A percentile compares a stretch with the other conserved stretches of the same genome.
phyloP scores from a whole-genome alignment of 2,797 vertebrate species.

The Poeciliopsis gracilis region DNA sequence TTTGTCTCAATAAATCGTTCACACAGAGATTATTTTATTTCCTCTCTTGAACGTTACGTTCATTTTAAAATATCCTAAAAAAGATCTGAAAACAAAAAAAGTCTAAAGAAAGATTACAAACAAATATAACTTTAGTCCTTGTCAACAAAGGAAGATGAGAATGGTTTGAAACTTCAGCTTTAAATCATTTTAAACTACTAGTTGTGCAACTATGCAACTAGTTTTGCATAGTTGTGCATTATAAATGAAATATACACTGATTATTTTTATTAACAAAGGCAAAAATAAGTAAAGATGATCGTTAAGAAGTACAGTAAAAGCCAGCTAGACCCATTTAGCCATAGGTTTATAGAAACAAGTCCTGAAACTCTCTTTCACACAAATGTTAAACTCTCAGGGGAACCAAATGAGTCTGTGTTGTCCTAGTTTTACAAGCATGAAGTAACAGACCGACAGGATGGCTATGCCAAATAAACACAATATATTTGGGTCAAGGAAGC shows the following conservation, averaged over 20 bases:
- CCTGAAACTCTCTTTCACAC: neutral
- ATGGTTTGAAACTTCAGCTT: neutral
- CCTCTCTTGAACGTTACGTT: neutral
- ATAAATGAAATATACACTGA: no score
- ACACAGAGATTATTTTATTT: neutral
- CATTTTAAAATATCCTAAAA: neutral
- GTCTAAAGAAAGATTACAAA: neutral
- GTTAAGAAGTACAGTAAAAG: no score
- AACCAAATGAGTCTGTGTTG: conserved; percentile 12
- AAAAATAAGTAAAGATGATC: no score
- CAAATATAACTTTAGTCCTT: neutral
- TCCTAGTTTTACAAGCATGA: conserved; percentile 5
- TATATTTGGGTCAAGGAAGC: conserved; percentile 3
- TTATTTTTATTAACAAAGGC: no score
- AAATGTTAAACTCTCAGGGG: neutral
- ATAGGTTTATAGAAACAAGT: conserved; percentile 9
- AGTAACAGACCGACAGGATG: neutral
- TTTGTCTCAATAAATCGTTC: neutral
- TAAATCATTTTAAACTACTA: no score
- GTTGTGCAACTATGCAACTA: no score
- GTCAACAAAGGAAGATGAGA: neutral
- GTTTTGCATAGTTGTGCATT: no score
- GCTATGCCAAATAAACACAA: conserved; percentile 36
- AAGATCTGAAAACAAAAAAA: neutral
- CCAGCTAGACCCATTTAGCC: conserved; percentile 7